Evolutionary conservation across 2,888 invertebrate genomes (phyloP).

Genomic region (Polia nebulosa): DNA sequence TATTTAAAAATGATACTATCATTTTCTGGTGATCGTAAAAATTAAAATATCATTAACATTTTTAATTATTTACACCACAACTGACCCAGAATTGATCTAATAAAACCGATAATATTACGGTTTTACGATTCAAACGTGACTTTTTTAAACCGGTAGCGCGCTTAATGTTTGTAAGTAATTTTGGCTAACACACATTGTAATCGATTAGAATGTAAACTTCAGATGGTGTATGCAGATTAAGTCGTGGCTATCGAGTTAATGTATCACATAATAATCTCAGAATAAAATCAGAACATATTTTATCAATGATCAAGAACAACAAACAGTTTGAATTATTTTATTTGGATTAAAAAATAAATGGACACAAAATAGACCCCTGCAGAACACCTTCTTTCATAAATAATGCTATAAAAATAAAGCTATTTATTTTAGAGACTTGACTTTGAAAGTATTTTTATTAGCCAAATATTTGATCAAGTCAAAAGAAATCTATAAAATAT

Average conservation of each 20-base stretch:
- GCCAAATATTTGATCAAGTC: constrained; percentile 22
- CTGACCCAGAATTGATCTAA: constrained; percentile 44
- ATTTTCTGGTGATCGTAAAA: constrained; percentile 46
- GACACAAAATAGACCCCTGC: not conserved
- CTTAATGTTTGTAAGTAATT: constrained; percentile 19
- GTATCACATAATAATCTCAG: not conserved
- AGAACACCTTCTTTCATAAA: not conserved
- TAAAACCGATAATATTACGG: constrained; percentile 51
- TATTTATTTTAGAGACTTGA: constrained; percentile 4
- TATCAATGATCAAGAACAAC: not conserved
- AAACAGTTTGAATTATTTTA: not conserved
- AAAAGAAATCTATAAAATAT: constrained; percentile 15
- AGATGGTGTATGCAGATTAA: constrained; percentile 10
- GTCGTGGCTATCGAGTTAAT: not conserved
- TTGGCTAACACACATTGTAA: constrained; percentile 2
- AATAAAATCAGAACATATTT: not conserved
- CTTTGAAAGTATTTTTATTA: constrained; percentile 5
- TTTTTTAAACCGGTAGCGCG: constrained; percentile 53
- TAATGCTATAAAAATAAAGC: not conserved
- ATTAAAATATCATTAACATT: constrained; percentile 62
- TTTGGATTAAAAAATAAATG: not conserved
- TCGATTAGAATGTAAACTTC: constrained; percentile 8
- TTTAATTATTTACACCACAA: constrained; percentile 56
- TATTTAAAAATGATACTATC: constrained; percentile 29
- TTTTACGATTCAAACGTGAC: constrained; percentile 52